Conservation (phyloP, 2,113 vertebrate genomes). For the Macroglossus sobrinus region DNA sequence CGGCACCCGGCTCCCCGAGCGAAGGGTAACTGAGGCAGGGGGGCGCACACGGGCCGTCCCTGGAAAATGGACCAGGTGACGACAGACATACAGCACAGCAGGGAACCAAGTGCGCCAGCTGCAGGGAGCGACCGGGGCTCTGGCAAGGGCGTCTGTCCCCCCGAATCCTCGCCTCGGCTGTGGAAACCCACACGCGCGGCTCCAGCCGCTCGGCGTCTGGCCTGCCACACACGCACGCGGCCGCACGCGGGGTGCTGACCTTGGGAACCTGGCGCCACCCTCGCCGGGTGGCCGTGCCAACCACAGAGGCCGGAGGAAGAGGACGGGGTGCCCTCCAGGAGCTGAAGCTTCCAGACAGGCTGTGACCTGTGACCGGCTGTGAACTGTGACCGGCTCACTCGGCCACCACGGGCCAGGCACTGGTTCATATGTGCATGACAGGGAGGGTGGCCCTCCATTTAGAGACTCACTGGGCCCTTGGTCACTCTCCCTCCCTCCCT, state of each 20-base stretch:
- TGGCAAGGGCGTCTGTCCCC: not conserved
- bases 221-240: conserved; percentile 42
- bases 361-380: too few species aligned
- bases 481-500: too few species aligned
- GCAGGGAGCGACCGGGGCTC: conserved; percentile 35
- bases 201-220: not conserved
- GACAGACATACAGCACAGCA: not conserved
- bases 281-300: conserved; percentile 36
- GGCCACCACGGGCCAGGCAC: not conserved
- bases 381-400: conserved; percentile 46
- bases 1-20: not conserved
- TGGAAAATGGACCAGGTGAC: not conserved
- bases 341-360: conserved; percentile 48
- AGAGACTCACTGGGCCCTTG: not conserved
- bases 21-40: not conserved
- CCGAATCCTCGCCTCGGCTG: conserved; percentile 36
- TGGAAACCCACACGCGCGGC: not conserved
- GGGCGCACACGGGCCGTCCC: not conserved
- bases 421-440: not conserved
- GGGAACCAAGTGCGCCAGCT: not conserved
- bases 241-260: conserved; percentile 23
- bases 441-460: conserved; percentile 47
- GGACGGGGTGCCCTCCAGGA: conserved; percentile 45
- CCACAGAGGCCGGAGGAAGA: not conserved
- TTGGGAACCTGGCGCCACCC: conserved; percentile 34